A percentile compares a stretch with the other conserved stretches of the same genome.
Evolutionary conservation across 2,113 vertebrate genomes (phyloP).

Genomic region (Chloebia gouldiae): DNA sequence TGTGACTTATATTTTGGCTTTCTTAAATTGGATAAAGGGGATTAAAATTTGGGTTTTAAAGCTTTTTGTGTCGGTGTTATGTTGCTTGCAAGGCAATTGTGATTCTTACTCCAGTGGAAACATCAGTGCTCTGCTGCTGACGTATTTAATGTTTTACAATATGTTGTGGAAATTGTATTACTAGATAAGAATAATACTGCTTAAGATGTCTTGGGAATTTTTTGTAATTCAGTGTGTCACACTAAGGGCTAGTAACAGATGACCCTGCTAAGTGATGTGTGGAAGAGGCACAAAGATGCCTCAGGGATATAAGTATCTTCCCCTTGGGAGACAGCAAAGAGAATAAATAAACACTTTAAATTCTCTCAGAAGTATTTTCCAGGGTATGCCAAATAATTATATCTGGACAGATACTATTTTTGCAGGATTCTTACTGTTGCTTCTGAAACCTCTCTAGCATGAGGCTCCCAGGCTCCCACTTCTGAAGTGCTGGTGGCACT

Average conservation of each 20-base stretch:
- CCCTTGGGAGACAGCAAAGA: not conserved
- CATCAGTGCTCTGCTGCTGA: not conserved
- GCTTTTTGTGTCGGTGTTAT: not conserved
- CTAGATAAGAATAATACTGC: not conserved
- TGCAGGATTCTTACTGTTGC: not conserved
- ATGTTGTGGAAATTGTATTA: not conserved
- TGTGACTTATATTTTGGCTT: not conserved
- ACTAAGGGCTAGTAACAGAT: not conserved
- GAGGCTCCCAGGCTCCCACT: not conserved
- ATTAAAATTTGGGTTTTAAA: not conserved
- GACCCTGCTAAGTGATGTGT: not conserved
- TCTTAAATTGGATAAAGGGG: not conserved
- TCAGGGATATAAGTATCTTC: not conserved
- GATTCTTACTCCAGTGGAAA: not conserved
- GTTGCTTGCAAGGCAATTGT: not conserved
- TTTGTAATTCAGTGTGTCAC: not conserved
- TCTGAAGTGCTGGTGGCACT: not conserved
- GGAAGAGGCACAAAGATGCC: not conserved
- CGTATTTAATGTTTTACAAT: not conserved
- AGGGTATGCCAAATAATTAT: not conserved
- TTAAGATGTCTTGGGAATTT: not conserved
- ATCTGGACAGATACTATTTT: not conserved
- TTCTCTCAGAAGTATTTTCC: not conserved
- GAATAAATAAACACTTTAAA: not conserved
- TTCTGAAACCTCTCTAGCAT: not conserved